Evolutionary conservation across 1,140 invertebrate genomes (phyloP).

Genomic region (Epicauta chinensis): DNA sequence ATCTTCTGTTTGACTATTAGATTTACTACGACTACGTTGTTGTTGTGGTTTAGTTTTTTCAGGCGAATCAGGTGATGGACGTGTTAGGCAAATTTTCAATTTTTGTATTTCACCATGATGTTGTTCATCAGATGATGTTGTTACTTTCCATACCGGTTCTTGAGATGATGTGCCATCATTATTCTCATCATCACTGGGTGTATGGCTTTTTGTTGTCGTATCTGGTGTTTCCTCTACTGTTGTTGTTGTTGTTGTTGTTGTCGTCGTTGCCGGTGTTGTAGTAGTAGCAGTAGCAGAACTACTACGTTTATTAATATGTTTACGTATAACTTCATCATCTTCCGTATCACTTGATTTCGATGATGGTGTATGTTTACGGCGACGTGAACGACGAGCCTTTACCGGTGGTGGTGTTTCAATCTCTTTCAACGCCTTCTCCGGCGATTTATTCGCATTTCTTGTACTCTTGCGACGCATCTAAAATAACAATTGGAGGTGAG

Average conservation of each 20-base stretch:
- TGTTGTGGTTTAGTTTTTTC: slow-evolving; percentile 18
- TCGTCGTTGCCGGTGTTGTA: neutral
- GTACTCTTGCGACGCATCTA: slow-evolving; percentile 27
- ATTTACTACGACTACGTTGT: slow-evolving; percentile 17
- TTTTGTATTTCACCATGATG: slow-evolving; percentile 23
- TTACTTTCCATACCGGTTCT: slow-evolving; percentile 20
- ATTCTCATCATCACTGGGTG: slow-evolving; percentile 7
- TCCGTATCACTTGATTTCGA: slow-evolving; percentile 22
- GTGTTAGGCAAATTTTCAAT: slow-evolving; percentile 26
- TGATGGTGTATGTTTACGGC: slow-evolving; percentile 17
- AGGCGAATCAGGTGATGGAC: slow-evolving; percentile 20
- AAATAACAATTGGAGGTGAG: slow-evolving; percentile 10
- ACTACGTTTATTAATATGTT: neutral
- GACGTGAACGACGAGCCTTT: slow-evolving; percentile 17
- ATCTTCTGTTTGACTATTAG: slow-evolving; percentile 21
- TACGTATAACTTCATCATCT: slow-evolving; percentile 10
- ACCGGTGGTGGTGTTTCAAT: slow-evolving; percentile 15
- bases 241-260: slow-evolving; percentile 1
- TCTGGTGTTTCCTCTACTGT: slow-evolving; percentile 6
- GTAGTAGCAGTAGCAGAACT: neutral
- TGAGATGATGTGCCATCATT: slow-evolving; percentile 2
- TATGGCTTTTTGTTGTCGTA: slow-evolving; percentile 14
- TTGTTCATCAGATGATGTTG: slow-evolving; percentile 8
- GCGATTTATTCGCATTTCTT: slow-evolving; percentile 6
- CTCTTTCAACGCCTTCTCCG: slow-evolving; percentile 18